A percentile compares a stretch with the other conserved stretches of the same genome.
These are phyloP conservation scores for Cerceris ruficornis DNA, from an alignment of 2,888 invertebrate species.

Conservation along the genomic window DNA sequence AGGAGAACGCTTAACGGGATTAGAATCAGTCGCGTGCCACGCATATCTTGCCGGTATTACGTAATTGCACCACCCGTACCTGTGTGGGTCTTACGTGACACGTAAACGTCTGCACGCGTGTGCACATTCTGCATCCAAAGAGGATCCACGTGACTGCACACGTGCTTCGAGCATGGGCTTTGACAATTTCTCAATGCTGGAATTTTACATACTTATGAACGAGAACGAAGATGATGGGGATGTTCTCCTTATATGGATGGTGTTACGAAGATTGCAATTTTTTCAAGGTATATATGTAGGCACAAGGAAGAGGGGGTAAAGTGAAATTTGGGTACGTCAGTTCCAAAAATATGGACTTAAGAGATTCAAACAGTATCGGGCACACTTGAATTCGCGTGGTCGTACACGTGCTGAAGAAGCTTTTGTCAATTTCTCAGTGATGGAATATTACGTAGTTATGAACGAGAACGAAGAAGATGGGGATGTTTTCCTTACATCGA, in stretches of 20 bases:
- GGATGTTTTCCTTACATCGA: no score
- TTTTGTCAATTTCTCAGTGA: not conserved
- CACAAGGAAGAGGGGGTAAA: no score
- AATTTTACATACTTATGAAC: not conserved
- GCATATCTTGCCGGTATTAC: slow-evolving; percentile 65
- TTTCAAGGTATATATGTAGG: no score
- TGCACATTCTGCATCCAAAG: not conserved
- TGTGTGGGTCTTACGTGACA: slow-evolving; percentile 15
- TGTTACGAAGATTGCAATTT: no score
- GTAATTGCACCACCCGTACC: slow-evolving; percentile 53
- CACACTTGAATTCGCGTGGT: slow-evolving; percentile 7
- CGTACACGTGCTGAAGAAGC: slow-evolving; percentile 4
- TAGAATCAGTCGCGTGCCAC: slow-evolving; percentile 71
- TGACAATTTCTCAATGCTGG: not conserved
- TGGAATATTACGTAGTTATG: not conserved
- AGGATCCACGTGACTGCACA: slow-evolving; percentile 16
- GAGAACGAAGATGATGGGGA: not conserved
- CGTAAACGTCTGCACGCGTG: slow-evolving; percentile 6
- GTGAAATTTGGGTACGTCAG: no score
- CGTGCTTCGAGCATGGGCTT: not conserved
- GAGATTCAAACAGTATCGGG: no score
- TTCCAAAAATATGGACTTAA: no score
- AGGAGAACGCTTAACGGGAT: slow-evolving; percentile 67
- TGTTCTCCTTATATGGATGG: no score
- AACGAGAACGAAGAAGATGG: not conserved